These are phyloP conservation scores for Pyrrhosoma nymphula DNA, from an alignment of 2,888 invertebrate genomes.

Conservation along the genomic window DNA sequence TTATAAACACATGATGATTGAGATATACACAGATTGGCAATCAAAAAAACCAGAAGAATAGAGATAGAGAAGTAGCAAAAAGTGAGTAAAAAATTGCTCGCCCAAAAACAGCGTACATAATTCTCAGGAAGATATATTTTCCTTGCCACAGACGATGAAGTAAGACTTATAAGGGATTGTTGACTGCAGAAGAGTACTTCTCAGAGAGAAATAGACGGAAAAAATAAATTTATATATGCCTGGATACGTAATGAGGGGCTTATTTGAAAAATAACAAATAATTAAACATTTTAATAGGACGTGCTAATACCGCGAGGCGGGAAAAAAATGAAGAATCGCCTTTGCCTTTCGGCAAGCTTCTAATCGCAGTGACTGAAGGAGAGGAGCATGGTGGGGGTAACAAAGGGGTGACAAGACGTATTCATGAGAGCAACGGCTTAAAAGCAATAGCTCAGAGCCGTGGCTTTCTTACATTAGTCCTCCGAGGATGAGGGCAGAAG, in stretches of 20 bases:
- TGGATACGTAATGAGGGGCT: neutral
- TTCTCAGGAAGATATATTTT: neutral
- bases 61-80: neutral
- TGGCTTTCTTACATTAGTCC: neutral
- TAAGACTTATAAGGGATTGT: neutral
- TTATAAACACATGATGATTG: conserved; percentile 8
- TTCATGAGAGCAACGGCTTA: neutral
- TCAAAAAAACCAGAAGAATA: neutral
- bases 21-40: conserved; percentile 33
- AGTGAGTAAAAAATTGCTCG: neutral
- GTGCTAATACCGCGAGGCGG: neutral
- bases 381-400: neutral
- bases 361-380: neutral
- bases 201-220: no score
- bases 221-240: neutral
- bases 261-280: neutral
- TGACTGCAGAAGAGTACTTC: neutral
- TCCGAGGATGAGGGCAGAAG: neutral
- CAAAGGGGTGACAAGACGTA: neutral
- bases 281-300: neutral
- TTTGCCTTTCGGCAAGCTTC: neutral
- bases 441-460: neutral
- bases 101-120: conserved; percentile 8
- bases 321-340: neutral
- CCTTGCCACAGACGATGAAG: neutral